phyloP scores from a whole-genome alignment of 2,113 vertebrate genomes.

The Arenaria interpres region DNA sequence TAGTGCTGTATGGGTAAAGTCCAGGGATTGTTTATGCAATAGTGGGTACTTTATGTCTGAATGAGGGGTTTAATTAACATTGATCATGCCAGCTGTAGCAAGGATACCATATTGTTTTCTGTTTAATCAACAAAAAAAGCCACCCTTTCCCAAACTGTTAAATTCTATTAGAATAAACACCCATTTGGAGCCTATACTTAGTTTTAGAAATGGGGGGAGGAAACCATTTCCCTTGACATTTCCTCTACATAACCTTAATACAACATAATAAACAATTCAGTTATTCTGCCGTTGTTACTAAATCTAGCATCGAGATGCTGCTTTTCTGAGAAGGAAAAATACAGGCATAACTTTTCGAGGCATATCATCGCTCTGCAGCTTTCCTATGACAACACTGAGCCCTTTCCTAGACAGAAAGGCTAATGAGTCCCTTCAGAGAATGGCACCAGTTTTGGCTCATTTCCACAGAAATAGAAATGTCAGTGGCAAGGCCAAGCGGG shows the following conservation, averaged over 20 bases:
- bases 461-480: not conserved
- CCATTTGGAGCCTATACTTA: not conserved
- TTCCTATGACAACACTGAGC: not conserved
- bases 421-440: not conserved
- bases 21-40: not conserved
- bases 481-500: not conserved
- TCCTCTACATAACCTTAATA: slow-evolving; percentile 20
- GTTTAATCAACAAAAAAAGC: not conserved
- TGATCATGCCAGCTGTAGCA: not conserved
- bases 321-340: not conserved
- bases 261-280: not conserved
- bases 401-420: slow-evolving; percentile 17
- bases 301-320: not conserved
- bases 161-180: not conserved
- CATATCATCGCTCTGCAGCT: not conserved
- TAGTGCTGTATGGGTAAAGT: not conserved
- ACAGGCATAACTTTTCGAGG: not conserved
- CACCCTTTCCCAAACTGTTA: not conserved
- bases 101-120: not conserved
- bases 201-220: not conserved
- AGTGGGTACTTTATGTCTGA: not conserved
- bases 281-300: not conserved
- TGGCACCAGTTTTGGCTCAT: not conserved
- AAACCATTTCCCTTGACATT: slow-evolving; percentile 16
- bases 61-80: not conserved